A percentile compares a stretch with the other conserved stretches of the same genome.
Evolutionary conservation across 2,113 vertebrate species (phyloP).

Genomic region (Leucosticte australis): DNA sequence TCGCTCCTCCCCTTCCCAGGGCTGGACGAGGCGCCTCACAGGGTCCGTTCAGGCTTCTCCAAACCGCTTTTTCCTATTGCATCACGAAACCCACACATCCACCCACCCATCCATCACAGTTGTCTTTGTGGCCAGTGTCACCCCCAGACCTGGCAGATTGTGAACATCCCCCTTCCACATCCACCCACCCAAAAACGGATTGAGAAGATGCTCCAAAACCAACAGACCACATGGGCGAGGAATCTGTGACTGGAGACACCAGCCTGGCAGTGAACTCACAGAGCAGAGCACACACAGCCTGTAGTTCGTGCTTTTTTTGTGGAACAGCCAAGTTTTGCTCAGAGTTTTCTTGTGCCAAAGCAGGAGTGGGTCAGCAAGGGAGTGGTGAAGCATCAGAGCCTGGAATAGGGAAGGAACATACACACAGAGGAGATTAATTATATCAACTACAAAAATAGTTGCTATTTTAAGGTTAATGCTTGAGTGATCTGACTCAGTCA

Average conservation of each 20-base stretch:
- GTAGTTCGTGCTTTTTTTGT: neutral
- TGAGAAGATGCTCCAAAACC: neutral
- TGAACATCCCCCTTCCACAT: neutral
- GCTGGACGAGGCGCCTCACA: neutral
- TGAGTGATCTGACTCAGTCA: slow-evolving; percentile 9
- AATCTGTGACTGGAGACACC: neutral
- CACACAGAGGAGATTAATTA: neutral
- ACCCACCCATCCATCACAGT: neutral
- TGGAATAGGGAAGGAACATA: neutral
- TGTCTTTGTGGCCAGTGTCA: neutral
- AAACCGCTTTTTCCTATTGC: neutral
- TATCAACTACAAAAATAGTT: neutral
- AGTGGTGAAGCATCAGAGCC: neutral
- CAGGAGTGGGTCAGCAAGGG: neutral
- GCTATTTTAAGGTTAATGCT: slow-evolving; percentile 52
- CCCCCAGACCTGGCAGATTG: neutral
- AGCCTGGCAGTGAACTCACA: neutral
- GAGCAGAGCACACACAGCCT: neutral
- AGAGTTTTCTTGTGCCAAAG: neutral
- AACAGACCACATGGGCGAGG: accelerated
- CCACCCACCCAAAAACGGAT: neutral
- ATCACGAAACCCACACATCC: neutral
- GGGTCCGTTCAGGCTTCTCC: neutral
- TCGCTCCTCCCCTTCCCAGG: neutral
- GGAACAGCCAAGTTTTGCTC: neutral